phyloP scores from a whole-genome alignment of 2,113 vertebrate genomes.

The Boleophthalmus pectinirostris region DNA sequence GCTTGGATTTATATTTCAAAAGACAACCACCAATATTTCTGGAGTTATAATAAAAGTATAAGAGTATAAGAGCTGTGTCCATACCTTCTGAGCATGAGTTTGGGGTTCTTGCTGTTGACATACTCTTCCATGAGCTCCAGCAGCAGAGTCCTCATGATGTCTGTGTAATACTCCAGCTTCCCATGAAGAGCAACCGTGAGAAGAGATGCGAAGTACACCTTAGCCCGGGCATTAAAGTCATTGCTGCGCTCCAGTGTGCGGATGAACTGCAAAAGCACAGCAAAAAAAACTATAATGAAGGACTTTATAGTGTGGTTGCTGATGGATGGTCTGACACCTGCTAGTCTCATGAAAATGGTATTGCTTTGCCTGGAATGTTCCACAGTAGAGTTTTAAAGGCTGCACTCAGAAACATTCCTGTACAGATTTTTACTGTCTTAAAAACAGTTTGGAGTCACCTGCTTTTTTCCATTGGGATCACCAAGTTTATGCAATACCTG shows the following conservation, averaged over 20 bases:
- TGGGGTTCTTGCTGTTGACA: constrained; percentile 94
- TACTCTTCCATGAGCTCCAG: constrained; percentile 96
- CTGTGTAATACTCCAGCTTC: constrained; percentile 96
- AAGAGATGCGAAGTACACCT: constrained; percentile 95
- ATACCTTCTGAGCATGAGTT: constrained; percentile 96
- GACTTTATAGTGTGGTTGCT: not conserved
- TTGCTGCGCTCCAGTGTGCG: constrained; percentile 91
- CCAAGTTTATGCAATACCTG: too few relatives aligned
- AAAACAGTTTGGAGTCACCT: too few relatives aligned
- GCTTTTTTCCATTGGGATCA: too few relatives aligned
- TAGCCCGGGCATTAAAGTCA: constrained; percentile 92
- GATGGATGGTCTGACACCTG: not conserved
- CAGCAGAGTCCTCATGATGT: constrained; percentile 95
- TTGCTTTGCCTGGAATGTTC: too few relatives aligned
- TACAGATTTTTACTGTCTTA: too few relatives aligned
- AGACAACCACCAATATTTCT: too few relatives aligned
- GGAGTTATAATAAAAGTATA: too few relatives aligned
- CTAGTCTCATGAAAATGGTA: too few relatives aligned
- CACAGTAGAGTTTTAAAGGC: too few relatives aligned
- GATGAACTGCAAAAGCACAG: constrained; percentile 85
- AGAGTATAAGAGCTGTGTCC: not conserved
- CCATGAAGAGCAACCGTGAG: constrained; percentile 96
- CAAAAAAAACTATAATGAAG: constrained; percentile 17
- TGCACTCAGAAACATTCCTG: too few relatives aligned
- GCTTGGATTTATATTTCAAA: too few relatives aligned